Evolutionary conservation across 1,140 invertebrate genomes (phyloP), one percentile per base, ranked within the genome.

Genomic region (Ganaspis sp.): DNA sequence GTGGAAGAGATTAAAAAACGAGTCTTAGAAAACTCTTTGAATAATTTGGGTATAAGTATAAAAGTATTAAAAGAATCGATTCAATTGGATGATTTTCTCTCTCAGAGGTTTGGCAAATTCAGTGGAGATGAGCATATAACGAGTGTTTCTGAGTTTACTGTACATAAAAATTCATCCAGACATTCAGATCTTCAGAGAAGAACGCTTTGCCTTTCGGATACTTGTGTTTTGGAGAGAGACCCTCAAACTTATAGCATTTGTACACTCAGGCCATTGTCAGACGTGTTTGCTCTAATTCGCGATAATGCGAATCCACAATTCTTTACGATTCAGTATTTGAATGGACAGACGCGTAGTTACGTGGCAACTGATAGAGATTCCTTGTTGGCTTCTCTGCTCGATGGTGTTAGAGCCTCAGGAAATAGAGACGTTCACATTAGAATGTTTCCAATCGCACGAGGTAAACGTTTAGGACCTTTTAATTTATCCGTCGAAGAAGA

Each of bases 361-460:
- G 94, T 94, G 26, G 97, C 98, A 3, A 96, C 95, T 15, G 95
- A 96, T 79, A 96, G 98, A 84, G 99, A 99, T 92, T 96, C 98
- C 0, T 88, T 99, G 69, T 88, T 99, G 69, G 98, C 99, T 1
- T 99, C 98, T 4, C 90, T 99, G 12, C 89, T 99, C 75, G 99
- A 99, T 92, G 98, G 98, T 54, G 97, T 99, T 11, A 92, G 99
- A 82, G 98, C 97, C 17, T 98, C 98, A 26, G 98, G 99, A 1
- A 99, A 99, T 89, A 93, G 96, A 85, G 97, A 99, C 92, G 96
- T 99, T n/a, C 98, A 99, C 92, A 96, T 99, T 2, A 96, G 96
- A 85, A 98, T 98, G 93, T 92, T 92, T 70, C 93, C 93, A 17
- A 97, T 97, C 58, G 93, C 96, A 54, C 92, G 97, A 76, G 97